Evolutionary conservation across 2,888 invertebrate genomes (phyloP).

Genomic region (Torymus tubicola): DNA sequence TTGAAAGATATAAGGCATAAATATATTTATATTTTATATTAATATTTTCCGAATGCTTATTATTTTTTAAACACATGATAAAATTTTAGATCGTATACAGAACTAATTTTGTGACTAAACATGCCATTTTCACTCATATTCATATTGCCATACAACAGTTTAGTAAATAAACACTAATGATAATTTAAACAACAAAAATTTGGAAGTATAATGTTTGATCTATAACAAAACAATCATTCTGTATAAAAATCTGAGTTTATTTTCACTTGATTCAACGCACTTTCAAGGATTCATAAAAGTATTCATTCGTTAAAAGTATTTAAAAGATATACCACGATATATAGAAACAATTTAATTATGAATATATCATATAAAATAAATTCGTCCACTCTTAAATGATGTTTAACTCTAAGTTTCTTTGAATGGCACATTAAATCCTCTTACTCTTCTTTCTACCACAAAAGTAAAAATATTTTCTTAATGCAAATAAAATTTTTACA

Average conservation of each 20-base stretch:
- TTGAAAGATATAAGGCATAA: slow-evolving; percentile 71
- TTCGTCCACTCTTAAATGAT: slow-evolving; percentile 63
- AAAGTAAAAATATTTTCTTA: slow-evolving; percentile 36
- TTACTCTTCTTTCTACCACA: slow-evolving; percentile 33
- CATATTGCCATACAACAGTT: slow-evolving; percentile 38
- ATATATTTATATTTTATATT: slow-evolving; percentile 70
- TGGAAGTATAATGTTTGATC: slow-evolving; percentile 11
- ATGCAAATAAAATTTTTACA: slow-evolving; percentile 46
- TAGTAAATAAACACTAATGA: slow-evolving; percentile 40
- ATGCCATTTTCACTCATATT: slow-evolving; percentile 55
- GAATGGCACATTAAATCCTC: slow-evolving; percentile 55
- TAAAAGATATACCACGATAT: slow-evolving; percentile 36
- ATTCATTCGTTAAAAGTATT: slow-evolving; percentile 42
- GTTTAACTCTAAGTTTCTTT: slow-evolving; percentile 40
- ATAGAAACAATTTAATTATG: slow-evolving; percentile 39
- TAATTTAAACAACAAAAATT: slow-evolving; percentile 26
- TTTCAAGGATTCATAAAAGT: slow-evolving; percentile 30
- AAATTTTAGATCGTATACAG: slow-evolving; percentile 59
- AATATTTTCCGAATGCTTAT: slow-evolving; percentile 61
- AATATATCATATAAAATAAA: slow-evolving; percentile 47
- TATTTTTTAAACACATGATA: slow-evolving; percentile 54
- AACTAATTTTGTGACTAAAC: slow-evolving; percentile 66
- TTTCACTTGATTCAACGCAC: slow-evolving; percentile 23
- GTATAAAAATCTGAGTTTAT: slow-evolving; percentile 32
- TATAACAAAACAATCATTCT: slow-evolving; percentile 17